Evolutionary conservation across 2,113 vertebrate genomes (phyloP).

Genomic region (Cochlearius cochlearius): DNA sequence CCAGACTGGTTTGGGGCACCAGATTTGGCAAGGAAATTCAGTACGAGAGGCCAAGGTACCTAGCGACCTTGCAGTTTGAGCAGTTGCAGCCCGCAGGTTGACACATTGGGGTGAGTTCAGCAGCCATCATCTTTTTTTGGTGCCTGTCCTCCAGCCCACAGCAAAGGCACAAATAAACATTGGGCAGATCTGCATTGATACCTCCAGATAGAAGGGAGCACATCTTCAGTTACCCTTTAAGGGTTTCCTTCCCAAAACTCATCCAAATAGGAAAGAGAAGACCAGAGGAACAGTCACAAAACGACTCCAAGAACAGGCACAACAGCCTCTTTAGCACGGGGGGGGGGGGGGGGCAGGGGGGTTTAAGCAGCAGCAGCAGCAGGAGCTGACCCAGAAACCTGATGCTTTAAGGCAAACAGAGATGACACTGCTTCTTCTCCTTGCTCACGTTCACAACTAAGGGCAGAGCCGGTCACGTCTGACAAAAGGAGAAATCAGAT

Average conservation of each 20-base stretch:
- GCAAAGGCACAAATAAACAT: neutral
- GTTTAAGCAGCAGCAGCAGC: neutral
- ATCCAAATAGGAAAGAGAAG: neutral
- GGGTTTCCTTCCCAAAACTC: neutral
- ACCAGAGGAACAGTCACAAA: neutral
- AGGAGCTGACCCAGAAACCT: neutral
- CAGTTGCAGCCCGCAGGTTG: neutral
- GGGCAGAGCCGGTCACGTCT: accelerated
- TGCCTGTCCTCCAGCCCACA: neutral
- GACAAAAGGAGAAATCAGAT: neutral
- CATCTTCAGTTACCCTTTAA: neutral
- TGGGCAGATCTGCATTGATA: too few relatives aligned
- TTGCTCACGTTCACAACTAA: neutral
- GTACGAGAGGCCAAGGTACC: neutral
- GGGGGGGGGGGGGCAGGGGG: accelerated
- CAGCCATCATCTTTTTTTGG: too few relatives aligned
- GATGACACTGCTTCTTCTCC: neutral
- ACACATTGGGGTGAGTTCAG: neutral
- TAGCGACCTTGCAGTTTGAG: too few relatives aligned
- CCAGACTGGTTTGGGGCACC: neutral
- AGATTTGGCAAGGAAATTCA: neutral
- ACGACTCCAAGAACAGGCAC: neutral
- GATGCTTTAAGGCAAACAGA: neutral
- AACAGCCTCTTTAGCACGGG: neutral
- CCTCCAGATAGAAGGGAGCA: neutral